Evolutionary conservation across 2,113 vertebrate genomes (phyloP).

Genomic region (Salminus brasiliensis): DNA sequence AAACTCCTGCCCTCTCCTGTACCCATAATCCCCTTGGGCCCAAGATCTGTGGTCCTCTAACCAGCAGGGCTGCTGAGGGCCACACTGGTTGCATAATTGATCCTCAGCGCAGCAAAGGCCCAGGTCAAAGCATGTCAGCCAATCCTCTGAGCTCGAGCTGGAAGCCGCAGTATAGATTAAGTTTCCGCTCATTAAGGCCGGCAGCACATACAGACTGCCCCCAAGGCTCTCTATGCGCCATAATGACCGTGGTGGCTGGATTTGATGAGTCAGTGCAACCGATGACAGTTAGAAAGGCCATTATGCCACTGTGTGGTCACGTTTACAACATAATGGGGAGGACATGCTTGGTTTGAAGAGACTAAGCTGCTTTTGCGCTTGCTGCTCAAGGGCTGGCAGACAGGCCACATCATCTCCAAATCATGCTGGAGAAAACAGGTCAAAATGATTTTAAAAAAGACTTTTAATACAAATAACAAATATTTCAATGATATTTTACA

Average conservation of each 20-base stretch:
- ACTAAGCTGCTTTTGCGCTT: neutral
- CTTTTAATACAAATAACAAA: no score
- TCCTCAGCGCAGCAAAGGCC: neutral
- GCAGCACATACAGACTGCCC: conserved; percentile 23
- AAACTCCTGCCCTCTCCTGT: conserved; percentile 20
- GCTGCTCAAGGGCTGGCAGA: no score
- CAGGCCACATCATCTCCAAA: no score
- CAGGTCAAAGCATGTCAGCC: conserved; percentile 45
- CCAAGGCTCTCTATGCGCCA: conserved; percentile 26
- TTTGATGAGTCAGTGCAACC: conserved; percentile 53
- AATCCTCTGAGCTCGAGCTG: conserved; percentile 4
- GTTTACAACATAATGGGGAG: conserved; percentile 9
- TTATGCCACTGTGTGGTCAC: conserved; percentile 15
- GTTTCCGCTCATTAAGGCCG: conserved; percentile 30
- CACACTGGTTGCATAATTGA: conserved; percentile 6
- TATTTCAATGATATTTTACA: no score
- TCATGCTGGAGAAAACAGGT: no score
- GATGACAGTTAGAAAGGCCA: conserved; percentile 12
- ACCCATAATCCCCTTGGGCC: neutral
- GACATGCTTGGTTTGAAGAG: neutral
- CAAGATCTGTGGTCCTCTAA: neutral
- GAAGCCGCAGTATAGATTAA: conserved; percentile 43
- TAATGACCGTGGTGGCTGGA: conserved; percentile 33
- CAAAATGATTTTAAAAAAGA: no score
- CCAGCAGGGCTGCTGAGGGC: neutral